Percentiles rank a stretch among this genome's conserved stretches.
Conservation (phyloP, 2,888 invertebrate genomes). For the Tiphia femorata region DNA sequence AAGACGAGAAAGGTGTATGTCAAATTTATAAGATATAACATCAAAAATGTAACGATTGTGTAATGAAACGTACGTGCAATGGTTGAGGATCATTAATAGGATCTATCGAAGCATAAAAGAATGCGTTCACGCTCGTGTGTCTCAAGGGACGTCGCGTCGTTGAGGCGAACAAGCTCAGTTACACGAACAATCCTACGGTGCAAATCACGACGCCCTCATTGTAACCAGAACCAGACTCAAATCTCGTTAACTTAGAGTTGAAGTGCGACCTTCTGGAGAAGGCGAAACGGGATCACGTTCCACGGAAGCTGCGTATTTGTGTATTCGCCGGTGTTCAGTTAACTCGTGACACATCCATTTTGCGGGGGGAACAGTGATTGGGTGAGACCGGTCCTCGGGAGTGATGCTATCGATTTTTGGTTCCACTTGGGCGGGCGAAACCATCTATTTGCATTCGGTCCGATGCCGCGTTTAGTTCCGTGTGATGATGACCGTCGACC, state of each 20-base stretch:
- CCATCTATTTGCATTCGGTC: conserved; percentile 1
- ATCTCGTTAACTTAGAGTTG: conserved; percentile 39
- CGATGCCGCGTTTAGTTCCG: neutral
- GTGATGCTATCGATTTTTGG: neutral
- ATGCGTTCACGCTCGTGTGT: no score
- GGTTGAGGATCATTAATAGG: no score
- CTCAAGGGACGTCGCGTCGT: no score
- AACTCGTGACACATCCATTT: neutral
- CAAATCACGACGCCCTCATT: conserved; percentile 25
- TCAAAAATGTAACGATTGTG: no score
- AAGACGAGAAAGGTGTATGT: no score
- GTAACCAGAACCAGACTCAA: conserved; percentile 32
- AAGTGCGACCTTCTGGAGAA: conserved; percentile 32
- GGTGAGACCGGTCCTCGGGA: neutral
- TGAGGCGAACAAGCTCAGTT: conserved; percentile 41
- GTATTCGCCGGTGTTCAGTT: neutral
- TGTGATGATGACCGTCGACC: neutral
- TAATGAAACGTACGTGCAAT: no score
- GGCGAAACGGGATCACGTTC: conserved; percentile 19
- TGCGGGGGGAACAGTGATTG: neutral
- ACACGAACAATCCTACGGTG: conserved; percentile 3
- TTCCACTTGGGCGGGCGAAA: neutral
- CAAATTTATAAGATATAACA: no score
- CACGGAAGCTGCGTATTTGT: neutral
- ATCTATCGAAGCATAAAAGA: no score